Base-by-base conservation (phyloP, 1,140 invertebrate genomes). In the Acyrthosiphon pisum region DNA sequence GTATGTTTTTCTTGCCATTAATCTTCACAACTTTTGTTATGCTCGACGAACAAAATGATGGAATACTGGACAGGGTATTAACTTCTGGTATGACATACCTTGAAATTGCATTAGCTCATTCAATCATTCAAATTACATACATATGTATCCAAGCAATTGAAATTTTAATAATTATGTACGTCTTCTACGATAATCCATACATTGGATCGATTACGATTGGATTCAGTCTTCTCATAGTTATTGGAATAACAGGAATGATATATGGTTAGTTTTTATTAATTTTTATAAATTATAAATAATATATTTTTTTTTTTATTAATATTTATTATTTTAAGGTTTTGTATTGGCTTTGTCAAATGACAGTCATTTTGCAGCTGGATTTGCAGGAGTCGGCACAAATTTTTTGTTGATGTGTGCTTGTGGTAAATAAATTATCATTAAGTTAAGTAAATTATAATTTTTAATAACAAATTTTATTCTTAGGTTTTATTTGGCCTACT, bases 401-500 rank as follows among this genome's bases (percentile, higher is more conserved):
- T 96, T 96, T 93, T 96, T 96, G 2, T 95, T 95, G 92, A 94
- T 96, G 26, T 94, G 96, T 22, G 94, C 96, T 11, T 95, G 95
- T 94, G 96, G 96, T 96, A 94, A 95, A 94, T 94, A 93, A 44
- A 86, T 26, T 35, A 93, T 37, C 50, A 76, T 86, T 35, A n/a
- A 76, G 20, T 50, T 37, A 41, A 46, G 22, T n/a, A 35, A 18
- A 46, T 26, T 81, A 84, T 56, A 86, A 26, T 60, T 14, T 18
- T 81, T 37, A n/a, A 60, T n/a, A 91, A 81, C 30, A 60, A 68
- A 50, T 53, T 87, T 90, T 50, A 9, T 93, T 30, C 84, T 53
- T 26, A 96, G 96, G 96, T 68, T 96, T 96, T 48, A 96, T 97
- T 92, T 97, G 96, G 96, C 96, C 96, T 3, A 94, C 96, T n/a